A percentile compares a stretch with the other conserved stretches of the same genome.
Conservation (phyloP, 53 echinoderm and acorn worm genomes). For the Luidia sarsii region DNA sequence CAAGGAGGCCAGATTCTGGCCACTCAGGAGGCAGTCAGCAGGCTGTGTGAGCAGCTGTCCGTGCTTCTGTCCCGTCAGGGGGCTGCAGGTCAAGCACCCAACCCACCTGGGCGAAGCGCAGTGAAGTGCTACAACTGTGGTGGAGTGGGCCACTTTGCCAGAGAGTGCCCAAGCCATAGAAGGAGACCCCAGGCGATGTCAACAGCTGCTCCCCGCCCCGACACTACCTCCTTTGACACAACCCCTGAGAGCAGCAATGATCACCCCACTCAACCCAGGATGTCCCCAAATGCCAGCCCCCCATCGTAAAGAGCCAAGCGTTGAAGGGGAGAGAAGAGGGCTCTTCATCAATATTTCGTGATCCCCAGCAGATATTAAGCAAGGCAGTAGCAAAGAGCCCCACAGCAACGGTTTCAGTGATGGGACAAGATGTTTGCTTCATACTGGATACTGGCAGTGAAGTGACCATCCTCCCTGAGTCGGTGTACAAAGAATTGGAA, state of each 20-base stretch:
- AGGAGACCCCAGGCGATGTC: neutral
- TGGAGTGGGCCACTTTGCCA: neutral
- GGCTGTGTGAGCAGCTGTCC: no score
- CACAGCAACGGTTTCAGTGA: neutral
- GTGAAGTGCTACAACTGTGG: neutral
- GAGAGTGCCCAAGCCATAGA: neutral
- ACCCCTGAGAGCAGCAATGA: neutral
- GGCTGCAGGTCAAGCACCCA: neutral
- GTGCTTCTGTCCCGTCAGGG: no score
- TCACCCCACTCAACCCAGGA: neutral
- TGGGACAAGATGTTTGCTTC: neutral
- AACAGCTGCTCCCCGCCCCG: no score
- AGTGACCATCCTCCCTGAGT: slow-evolving; percentile 5
- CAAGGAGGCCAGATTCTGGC: no score
- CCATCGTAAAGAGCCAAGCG: slow-evolving; percentile 26
- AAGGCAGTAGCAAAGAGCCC: slow-evolving; percentile 27
- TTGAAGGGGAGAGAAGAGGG: neutral
- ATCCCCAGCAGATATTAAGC: neutral
- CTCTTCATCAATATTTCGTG: neutral
- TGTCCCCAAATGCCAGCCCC: slow-evolving; percentile 20
- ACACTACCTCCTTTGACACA: no score
- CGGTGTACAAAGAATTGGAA: neutral
- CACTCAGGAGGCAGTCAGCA: no score
- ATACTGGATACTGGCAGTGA: slow-evolving; percentile 13
- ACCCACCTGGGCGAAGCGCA: neutral